These are phyloP conservation scores for Stenodema calcarata DNA, from an alignment of 2,888 invertebrate species.

Conservation along the genomic window DNA sequence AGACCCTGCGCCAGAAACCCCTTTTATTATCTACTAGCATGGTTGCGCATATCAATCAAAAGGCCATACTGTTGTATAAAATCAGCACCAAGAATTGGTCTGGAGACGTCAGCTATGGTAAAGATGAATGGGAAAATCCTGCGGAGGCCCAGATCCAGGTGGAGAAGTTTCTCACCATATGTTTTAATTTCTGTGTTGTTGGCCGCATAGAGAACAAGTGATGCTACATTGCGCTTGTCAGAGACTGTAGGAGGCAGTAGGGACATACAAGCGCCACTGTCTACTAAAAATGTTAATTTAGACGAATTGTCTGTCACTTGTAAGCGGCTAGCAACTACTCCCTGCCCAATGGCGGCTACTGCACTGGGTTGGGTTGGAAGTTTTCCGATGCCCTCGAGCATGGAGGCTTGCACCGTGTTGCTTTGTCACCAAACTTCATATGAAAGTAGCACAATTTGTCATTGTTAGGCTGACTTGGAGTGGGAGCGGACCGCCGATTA, in stretches of 20 bases:
- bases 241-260: conserved; percentile 5
- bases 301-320: not conserved
- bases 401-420: no score
- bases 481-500: no score
- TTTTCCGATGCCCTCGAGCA: no score
- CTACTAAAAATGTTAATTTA: conserved; percentile 37
- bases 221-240: not conserved
- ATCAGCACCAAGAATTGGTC: conserved; percentile 43
- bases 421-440: no score
- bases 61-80: not conserved
- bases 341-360: no score
- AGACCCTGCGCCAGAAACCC: no score
- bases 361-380: no score
- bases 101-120: conserved; percentile 26
- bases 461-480: no score
- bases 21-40: no score
- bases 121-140: conserved; percentile 20
- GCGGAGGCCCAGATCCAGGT: conserved; percentile 4
- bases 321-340: no score
- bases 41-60: not conserved
- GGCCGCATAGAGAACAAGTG: conserved; percentile 55
- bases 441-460: no score
- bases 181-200: conserved; percentile 56
- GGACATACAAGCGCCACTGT: conserved; percentile 51
- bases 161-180: not conserved